Conservation (phyloP, 2,113 vertebrate genomes). For the Dermatemys mawii region DNA sequence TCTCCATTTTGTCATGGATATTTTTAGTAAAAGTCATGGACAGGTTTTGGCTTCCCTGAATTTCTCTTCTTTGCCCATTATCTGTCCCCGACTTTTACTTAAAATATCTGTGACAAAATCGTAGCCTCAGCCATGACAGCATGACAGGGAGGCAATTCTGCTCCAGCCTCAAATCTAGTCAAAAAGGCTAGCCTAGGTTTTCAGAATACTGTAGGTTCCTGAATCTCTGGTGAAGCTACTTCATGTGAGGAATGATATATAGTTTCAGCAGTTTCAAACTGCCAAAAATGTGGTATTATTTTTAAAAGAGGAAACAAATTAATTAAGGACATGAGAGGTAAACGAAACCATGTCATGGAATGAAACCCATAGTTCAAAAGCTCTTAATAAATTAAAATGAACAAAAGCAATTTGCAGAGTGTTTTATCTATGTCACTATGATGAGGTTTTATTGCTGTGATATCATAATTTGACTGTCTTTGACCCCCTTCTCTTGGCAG, state of each 20-base stretch:
- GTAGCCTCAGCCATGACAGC: not conserved
- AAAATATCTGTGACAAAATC: too few relatives aligned
- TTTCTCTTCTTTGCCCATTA: too few relatives aligned
- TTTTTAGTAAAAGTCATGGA: too few relatives aligned
- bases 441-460: conserved; percentile 83
- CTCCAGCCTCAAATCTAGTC: conserved; percentile 28
- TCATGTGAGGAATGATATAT: conserved; percentile 40
- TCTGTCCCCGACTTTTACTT: too few relatives aligned
- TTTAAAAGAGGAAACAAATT: conserved; percentile 74
- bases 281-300: conserved; percentile 64
- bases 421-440: conserved; percentile 81
- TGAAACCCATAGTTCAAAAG: conserved; percentile 75
- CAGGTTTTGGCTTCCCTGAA: too few relatives aligned
- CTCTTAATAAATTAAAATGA: conserved; percentile 83
- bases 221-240: conserved; percentile 51
- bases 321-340: conserved; percentile 74
- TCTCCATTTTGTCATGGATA: too few relatives aligned
- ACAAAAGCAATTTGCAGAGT: conserved; percentile 81
- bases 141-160: conserved; percentile 2
- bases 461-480: conserved; percentile 86
- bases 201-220: conserved; percentile 19
- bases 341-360: conserved; percentile 77
- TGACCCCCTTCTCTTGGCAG: conserved; percentile 78
- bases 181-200: conserved; percentile 35
- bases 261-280: conserved; percentile 61